A percentile compares a stretch with the other conserved stretches of the same genome.
These are phyloP conservation scores for Channa striata DNA, from an alignment of 2,797 vertebrate species.

Conservation along the genomic window DNA sequence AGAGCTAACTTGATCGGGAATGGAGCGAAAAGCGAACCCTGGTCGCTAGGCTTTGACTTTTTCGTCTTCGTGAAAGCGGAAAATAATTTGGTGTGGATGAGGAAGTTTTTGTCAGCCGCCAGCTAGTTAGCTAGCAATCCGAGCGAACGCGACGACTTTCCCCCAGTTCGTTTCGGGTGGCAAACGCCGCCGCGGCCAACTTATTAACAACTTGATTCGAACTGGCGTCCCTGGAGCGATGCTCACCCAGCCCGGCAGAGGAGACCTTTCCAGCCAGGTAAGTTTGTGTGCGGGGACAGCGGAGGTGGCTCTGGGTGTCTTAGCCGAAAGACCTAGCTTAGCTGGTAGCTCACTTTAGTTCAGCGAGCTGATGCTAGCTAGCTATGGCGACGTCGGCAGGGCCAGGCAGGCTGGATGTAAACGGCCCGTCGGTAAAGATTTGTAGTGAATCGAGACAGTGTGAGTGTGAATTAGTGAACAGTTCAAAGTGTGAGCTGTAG, in stretches of 20 bases:
- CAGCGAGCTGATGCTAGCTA: conserved; percentile 72
- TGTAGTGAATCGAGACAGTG: not conserved
- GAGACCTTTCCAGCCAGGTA: conserved; percentile 40
- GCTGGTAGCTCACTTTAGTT: conserved; percentile 76
- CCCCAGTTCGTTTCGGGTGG: conserved; percentile 57
- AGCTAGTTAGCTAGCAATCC: conserved; percentile 71
- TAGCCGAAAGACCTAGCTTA: conserved; percentile 69
- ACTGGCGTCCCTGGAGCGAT: conserved; percentile 47
- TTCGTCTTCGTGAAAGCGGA: conserved; percentile 2
- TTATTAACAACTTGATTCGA: conserved; percentile 38
- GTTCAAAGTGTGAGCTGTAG: not conserved
- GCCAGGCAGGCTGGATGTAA: conserved; percentile 58
- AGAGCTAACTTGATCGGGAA: conserved; percentile 7
- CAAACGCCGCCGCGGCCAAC: conserved; percentile 24
- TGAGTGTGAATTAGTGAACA: not conserved
- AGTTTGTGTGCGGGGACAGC: conserved; percentile 25
- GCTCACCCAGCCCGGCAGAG: conserved; percentile 11
- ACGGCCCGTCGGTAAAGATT: conserved; percentile 21
- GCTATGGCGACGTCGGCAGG: conserved; percentile 72
- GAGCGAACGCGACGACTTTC: conserved; percentile 78
- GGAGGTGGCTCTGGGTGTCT: conserved; percentile 28
- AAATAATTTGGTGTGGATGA: conserved; percentile 38
- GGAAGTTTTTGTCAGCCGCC: conserved; percentile 72
- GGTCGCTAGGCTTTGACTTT: not conserved
- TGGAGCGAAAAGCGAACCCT: not conserved